Percentiles rank a stretch among this genome's conserved stretches.
phyloP scores from a whole-genome alignment of 2,888 invertebrate species.

The Yponomeuta evonymella region DNA sequence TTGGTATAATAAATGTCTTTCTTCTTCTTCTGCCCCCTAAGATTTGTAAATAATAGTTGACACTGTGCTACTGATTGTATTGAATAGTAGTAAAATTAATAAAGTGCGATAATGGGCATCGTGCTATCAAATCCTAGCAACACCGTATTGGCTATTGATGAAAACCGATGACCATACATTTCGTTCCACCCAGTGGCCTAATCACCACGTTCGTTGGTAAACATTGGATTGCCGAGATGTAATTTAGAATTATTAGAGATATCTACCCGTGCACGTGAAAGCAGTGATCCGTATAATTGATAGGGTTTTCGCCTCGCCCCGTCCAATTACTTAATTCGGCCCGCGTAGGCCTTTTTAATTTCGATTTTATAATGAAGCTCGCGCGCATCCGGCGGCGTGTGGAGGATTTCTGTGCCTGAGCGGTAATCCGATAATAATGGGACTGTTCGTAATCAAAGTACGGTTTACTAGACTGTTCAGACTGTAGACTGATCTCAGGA shows the following conservation, averaged over 20 bases:
- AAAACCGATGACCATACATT: no score
- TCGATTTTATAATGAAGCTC: constrained; percentile 1
- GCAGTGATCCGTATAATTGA: background rate
- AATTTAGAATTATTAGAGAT: background rate
- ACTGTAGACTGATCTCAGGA: no score
- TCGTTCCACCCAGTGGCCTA: background rate
- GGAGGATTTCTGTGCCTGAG: background rate
- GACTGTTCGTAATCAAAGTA: no score
- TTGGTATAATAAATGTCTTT: no score
- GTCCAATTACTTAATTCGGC: background rate
- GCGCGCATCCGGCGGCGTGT: background rate
- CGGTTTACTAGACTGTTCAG: no score
- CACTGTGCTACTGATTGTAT: no score
- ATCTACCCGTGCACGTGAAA: background rate
- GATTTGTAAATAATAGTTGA: no score
- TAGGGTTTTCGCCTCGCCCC: background rate
- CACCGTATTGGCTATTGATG: no score
- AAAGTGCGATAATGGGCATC: no score
- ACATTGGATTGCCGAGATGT: background rate
- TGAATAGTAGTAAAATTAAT: no score
- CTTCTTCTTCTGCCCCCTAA: no score
- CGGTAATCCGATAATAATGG: background rate
- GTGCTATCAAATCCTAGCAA: no score
- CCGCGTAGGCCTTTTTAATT: constrained; percentile 2
- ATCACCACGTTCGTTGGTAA: background rate